Evolutionary conservation across 2,797 vertebrate species (phyloP), one percentile per base, ranked within the genome.

Genomic region (Betta splendens): DNA sequence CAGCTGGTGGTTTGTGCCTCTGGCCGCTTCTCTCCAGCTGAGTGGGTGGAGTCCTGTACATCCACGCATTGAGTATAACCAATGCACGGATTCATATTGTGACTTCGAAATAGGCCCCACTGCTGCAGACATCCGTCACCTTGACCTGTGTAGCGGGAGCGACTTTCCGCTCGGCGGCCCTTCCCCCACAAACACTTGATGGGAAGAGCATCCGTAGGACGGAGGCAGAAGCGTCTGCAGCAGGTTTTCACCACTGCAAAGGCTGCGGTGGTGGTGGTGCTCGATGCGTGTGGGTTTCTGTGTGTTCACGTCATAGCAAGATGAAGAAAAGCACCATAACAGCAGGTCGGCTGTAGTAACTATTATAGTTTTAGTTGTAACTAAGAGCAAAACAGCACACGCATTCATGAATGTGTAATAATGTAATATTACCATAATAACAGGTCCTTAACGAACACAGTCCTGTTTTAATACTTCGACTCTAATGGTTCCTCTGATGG

Each of bases 191-290:
- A 29, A 21, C 29, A 37, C 21, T 52, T 1, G 55, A 58, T 37
- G 53, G 60, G 49, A 22, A 55, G 68, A 46, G 44, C 7, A 3
- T 9, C n/a, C n/a, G n/a, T n/a, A 35, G 47, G 68, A 72, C 53
- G 66, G 42, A 72, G 18, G 45, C 51, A 61, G 60, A 18, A 64
- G 59, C 20, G 39, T 55, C 59, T 65, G 73, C 75, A 38, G 77
- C 77, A 74, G 76, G 57, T 62, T 53, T 69, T 53, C n/a, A 73
- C 69, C 69, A 55, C 47, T 0, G 61, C 61, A 29, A 16, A 47
- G 63, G 40, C 52, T n/a, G 26, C 57, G 37, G 38, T 57, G 32
- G 32, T 12, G 39, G 29, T 53, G 64, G 38, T 18, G 8, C 33
- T 43, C 12, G 3, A 38, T 9, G 64, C 31, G 42, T 66, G 68